Percentiles rank a stretch among this genome's conserved stretches.
Evolutionary conservation across 1,140 invertebrate species (phyloP).

Genomic region (Eriosoma lanigerum): DNA sequence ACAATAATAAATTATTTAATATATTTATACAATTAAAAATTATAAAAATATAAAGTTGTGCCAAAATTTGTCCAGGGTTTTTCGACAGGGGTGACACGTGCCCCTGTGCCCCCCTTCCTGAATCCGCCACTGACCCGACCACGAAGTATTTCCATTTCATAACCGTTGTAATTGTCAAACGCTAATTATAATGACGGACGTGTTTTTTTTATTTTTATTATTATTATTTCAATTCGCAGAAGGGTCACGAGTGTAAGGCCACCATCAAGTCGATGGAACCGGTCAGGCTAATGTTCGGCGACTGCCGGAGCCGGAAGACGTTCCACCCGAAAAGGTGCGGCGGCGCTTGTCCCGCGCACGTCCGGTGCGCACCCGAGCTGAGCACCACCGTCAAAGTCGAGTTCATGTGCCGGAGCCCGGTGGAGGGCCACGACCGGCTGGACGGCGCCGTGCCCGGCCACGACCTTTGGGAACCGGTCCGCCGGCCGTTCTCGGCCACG

Average conservation of each 20-base stretch:
- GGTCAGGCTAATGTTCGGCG: conserved; percentile 64
- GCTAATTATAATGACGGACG: too few relatives aligned
- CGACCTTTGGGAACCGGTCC: conserved; percentile 52
- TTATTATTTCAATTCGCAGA: conserved; percentile 58
- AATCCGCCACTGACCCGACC: too few relatives aligned
- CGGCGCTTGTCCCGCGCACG: conserved; percentile 58
- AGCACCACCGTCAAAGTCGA: conserved; percentile 63
- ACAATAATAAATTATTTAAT: too few relatives aligned
- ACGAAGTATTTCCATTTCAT: too few relatives aligned
- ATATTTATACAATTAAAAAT: too few relatives aligned
- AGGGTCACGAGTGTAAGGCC: conserved; percentile 67
- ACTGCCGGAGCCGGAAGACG: conserved; percentile 66
- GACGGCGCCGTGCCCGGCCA: conserved; percentile 53
- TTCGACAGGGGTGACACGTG: too few relatives aligned
- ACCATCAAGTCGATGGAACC: conserved; percentile 62
- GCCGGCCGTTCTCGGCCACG: conserved; percentile 31
- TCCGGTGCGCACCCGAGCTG: conserved; percentile 62
- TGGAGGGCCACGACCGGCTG: conserved; percentile 51
- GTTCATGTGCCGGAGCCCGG: conserved; percentile 52
- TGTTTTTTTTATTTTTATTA: too few relatives aligned
- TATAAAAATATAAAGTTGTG: too few relatives aligned
- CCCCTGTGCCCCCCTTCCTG: too few relatives aligned
- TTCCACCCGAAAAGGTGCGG: conserved; percentile 68
- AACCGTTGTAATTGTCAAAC: too few relatives aligned
- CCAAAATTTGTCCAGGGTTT: too few relatives aligned